Base-by-base conservation (phyloP, 1,140 invertebrate species). In the Penaeus vannamei region DNA sequence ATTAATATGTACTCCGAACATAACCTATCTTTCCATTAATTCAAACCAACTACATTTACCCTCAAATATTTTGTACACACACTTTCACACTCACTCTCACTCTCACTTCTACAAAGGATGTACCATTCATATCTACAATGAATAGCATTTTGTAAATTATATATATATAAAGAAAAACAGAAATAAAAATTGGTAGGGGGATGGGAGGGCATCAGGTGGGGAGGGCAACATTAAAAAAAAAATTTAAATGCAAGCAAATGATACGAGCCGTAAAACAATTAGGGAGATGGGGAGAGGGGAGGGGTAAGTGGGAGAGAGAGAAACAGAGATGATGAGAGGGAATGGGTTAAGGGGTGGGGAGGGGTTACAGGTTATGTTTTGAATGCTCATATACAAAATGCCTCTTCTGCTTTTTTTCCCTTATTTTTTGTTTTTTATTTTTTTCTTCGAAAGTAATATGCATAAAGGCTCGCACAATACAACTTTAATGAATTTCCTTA, bases 1-100 rank as follows among this genome's bases (percentile, higher is more conserved):
- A 87, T 87, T 87, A 87, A 87, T 87, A 87, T 87, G 86, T 87
- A 87, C 86, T 87, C 86, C 83, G 86, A 87, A 87, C 86, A 81
- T 87, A 87, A 87, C 86, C 86, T 87, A 87, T 87, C 79, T 36
- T 87, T 80, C 81, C 81, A 64, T 87, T 82, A 81, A 87, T 87
- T 87, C 64, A 85, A 87, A 87, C 62, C 83, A 80, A 79, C 83
- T 87, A 87, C 86, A 87, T 82, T 53, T 80, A 87, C 77, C 86
- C 86, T 66, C 86, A 83, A 46, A 61, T 26, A 87, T 82, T 87
- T 66, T 87, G 86, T 87, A 87, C 86, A 87, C 86, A 59, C 61
- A n/a, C 66, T 59, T 46, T 80, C 80, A 66, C 86, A 82, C 36
- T 42, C 86, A 81, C 60, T 80, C 22, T 82, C 72, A 23, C 86